These are phyloP conservation scores for Melanchra persicariae DNA, from an alignment of 2,888 invertebrate genomes.

Conservation along the genomic window DNA sequence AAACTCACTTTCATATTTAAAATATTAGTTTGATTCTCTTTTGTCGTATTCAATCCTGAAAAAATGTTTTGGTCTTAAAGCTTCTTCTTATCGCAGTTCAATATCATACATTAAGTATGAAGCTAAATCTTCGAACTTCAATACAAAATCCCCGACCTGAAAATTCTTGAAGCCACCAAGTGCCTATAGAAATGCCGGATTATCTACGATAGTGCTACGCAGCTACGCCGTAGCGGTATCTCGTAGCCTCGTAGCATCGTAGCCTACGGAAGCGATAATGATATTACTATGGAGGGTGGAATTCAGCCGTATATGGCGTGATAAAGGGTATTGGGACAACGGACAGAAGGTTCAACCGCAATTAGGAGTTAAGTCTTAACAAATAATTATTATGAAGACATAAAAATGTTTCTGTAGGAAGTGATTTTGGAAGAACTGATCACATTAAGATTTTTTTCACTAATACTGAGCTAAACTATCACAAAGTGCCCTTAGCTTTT, in stretches of 20 bases:
- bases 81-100: neutral
- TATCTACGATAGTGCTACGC: constrained; percentile 60
- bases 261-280: constrained; percentile 61
- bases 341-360: constrained; percentile 20
- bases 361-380: neutral
- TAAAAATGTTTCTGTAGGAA: neutral
- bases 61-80: too few relatives aligned
- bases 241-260: constrained; percentile 62
- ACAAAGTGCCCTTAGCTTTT: too few relatives aligned
- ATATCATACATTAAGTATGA: neutral
- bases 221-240: constrained; percentile 63
- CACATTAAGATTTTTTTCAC: too few relatives aligned
- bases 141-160: constrained; percentile 18
- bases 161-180: constrained; percentile 45
- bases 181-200: constrained; percentile 42
- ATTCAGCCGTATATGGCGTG: constrained; percentile 46
- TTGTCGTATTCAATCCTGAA: too few relatives aligned
- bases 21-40: too few relatives aligned
- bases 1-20: too few relatives aligned
- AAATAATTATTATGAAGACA: neutral
- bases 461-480: too few relatives aligned
- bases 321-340: neutral
- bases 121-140: constrained; percentile 9
- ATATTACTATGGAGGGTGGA: constrained; percentile 52
- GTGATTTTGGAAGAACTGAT: too few relatives aligned